Evolutionary conservation across 2,113 vertebrate genomes (phyloP).

Genomic region (Dromiciops gliroides): DNA sequence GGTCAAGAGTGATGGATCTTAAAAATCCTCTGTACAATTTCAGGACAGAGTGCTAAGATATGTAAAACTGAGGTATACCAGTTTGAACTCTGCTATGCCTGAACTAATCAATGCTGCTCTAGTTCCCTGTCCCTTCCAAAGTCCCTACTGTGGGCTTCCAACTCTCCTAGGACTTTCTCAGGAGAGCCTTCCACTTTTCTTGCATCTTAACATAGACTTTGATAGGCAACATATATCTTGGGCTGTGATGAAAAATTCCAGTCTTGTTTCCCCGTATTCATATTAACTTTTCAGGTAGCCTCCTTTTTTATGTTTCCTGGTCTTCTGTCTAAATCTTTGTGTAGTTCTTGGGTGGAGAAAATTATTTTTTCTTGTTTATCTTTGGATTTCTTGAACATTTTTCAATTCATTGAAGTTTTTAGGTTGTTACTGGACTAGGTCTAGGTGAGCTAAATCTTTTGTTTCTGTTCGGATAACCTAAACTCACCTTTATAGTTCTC

Average conservation of each 20-base stretch:
- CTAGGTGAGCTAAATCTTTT: background rate
- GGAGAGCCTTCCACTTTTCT: background rate
- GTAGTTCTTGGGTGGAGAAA: background rate
- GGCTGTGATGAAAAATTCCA: background rate
- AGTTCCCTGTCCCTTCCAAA: background rate
- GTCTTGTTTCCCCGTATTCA: background rate
- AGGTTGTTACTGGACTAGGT: background rate
- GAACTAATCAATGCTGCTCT: background rate
- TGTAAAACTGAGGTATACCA: background rate
- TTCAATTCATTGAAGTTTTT: background rate
- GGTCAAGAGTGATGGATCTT: background rate
- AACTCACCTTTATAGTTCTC: background rate
- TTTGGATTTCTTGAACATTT: background rate
- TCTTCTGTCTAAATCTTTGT: background rate
- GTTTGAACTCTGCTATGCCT: background rate
- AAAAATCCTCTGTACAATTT: background rate
- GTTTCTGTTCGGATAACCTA: background rate
- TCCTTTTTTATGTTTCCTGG: background rate
- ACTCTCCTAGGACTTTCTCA: background rate
- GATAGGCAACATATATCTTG: background rate
- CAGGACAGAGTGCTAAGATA: background rate
- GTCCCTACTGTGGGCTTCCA: background rate
- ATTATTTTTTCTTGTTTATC: background rate
- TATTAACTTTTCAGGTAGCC: background rate
- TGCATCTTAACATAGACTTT: background rate